Base-by-base conservation (phyloP, 2,113 vertebrate species). In the Atherinomorus stipes region DNA sequence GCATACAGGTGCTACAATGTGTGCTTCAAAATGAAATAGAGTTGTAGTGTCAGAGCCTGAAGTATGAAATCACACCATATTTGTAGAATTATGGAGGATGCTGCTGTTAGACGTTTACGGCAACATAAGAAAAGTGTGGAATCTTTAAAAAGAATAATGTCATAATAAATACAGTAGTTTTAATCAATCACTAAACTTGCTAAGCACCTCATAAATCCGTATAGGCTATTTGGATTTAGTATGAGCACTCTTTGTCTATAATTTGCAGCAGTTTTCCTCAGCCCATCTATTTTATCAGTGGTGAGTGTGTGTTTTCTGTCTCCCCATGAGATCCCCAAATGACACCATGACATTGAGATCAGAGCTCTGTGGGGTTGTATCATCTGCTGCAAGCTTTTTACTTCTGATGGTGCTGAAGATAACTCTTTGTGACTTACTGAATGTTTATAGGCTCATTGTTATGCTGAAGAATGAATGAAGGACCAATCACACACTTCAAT, bases 1-100 rank as follows among this genome's bases (percentile, higher is more conserved):
- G 84, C 86, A 83, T 74, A 73, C 74, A 78, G 50, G 53, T 50
- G 66, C 76, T 50, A 84, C 85, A 89, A 82, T 79, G 82, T 44
- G 60, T 64, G 80, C 81, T 88, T 83, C 73, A 90, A 70, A 90
- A 85, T 72, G 44, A 56, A 71, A 74, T 70, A 65, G 60, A 37
- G 66, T 45, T 60, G 62, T 74, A 62, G 71, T 64, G 64, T 83
- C 83, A 70, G 54, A 53, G 80, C 83, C 79, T 19, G 47, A 57
- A 77, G 86, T 75, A 50, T 71, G 60, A 84, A 90, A 83, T 62
- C 64, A 60, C 71, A 81, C 51, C 61, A 62, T n/a, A 80, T 78
- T 66, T 84, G 67, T 52, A 62, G 28, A 78, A 76, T 71, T 65
- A 25, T 22, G 23, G 31, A 65, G 40, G 12, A 16, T 53, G 11